Percentiles rank a stretch among this genome's conserved stretches.
Conservation (phyloP, 2,113 vertebrate genomes). For the Coregonus clupeaformis region DNA sequence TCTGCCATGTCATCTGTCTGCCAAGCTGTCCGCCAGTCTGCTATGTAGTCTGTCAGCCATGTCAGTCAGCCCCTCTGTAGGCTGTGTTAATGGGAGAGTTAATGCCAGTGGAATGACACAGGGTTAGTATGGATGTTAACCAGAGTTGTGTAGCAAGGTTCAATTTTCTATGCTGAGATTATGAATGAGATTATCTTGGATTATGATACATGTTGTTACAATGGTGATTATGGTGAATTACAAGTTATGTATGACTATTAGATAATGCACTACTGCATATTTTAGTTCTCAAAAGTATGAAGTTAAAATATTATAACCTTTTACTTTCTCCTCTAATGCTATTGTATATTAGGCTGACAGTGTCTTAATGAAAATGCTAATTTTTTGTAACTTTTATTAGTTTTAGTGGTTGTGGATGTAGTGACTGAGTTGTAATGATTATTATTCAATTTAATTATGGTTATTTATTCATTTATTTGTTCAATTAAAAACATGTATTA, state of each 20-base stretch:
- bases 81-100: conserved; percentile 22
- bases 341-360: too few species aligned
- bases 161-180: background rate
- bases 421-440: too few species aligned
- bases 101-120: conserved; percentile 39
- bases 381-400: too few species aligned
- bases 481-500: background rate
- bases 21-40: background rate
- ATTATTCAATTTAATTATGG: background rate
- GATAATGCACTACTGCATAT: too few species aligned
- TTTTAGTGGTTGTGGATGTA: too few species aligned
- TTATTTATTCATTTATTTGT: background rate
- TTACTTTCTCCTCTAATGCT: too few species aligned
- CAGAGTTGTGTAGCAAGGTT: conserved; percentile 7
- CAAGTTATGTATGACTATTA: background rate
- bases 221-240: background rate
- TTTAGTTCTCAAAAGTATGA: too few species aligned
- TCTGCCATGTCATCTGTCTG: background rate
- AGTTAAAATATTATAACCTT: too few species aligned
- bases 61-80: conserved; percentile 1
- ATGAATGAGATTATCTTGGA: background rate
- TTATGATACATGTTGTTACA: background rate
- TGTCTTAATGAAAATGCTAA: too few species aligned
- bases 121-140: conserved; percentile 33
- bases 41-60: background rate